Percentiles rank a stretch among this genome's conserved stretches.
Evolutionary conservation across 2,888 invertebrate species (phyloP).

Genomic region (Drosophila cracens): DNA sequence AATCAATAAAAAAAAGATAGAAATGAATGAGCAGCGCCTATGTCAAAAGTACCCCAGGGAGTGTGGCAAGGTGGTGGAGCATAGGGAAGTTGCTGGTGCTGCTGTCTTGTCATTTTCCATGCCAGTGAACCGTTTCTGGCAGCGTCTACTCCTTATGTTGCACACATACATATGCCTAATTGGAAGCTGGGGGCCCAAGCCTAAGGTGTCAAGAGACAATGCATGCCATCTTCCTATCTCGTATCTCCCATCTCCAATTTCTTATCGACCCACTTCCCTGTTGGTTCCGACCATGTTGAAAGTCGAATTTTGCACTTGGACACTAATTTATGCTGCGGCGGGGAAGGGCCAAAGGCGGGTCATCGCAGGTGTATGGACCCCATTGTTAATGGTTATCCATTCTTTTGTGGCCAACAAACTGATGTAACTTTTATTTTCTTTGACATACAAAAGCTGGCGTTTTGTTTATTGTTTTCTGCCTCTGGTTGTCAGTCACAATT

Average conservation of each 20-base stretch:
- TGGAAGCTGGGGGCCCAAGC: constrained; percentile 54
- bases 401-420: constrained; percentile 47
- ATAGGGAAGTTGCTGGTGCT: neutral
- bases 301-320: constrained; percentile 67
- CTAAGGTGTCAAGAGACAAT: constrained; percentile 31
- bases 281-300: constrained; percentile 37
- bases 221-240: neutral
- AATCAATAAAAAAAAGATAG: constrained; percentile 61
- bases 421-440: constrained; percentile 77
- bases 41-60: constrained; percentile 24
- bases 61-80: neutral
- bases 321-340: constrained; percentile 71
- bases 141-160: constrained; percentile 50
- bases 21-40: constrained; percentile 33
- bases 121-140: constrained; percentile 63
- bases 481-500: constrained; percentile 58
- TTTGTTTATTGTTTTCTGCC: constrained; percentile 53
- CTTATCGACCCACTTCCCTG: constrained; percentile 25
- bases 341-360: neutral
- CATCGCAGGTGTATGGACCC: constrained; percentile 27
- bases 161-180: constrained; percentile 62
- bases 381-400: constrained; percentile 40
- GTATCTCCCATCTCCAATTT: neutral
- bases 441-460: constrained; percentile 37
- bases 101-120: constrained; percentile 66